phyloP scores from a whole-genome alignment of 2,797 vertebrate species.

The Philypnodon macrostomus region DNA sequence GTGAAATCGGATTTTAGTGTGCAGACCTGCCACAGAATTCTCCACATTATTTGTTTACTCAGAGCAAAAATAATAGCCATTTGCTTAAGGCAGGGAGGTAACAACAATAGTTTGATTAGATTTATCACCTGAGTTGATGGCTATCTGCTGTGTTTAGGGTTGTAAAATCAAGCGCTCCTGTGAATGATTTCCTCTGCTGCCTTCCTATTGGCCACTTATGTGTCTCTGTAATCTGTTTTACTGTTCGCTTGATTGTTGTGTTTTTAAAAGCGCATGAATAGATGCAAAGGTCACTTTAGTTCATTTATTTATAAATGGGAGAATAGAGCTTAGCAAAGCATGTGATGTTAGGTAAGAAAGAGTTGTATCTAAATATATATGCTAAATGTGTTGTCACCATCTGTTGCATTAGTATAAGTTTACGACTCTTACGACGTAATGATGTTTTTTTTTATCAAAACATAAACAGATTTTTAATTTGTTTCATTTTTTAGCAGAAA shows the following conservation, averaged over 20 bases:
- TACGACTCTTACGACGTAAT: too few species aligned
- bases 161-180: constrained; percentile 64
- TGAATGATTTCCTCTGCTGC: constrained; percentile 58
- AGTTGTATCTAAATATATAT: constrained; percentile 14
- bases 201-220: constrained; percentile 24
- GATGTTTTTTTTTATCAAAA: too few species aligned
- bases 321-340: constrained; percentile 2
- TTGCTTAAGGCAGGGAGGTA: constrained; percentile 46
- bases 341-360: constrained; percentile 18
- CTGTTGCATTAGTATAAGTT: too few species aligned
- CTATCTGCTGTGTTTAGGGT: constrained; percentile 56
- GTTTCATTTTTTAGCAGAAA: too few species aligned
- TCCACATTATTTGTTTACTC: constrained; percentile 61
- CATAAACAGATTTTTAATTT: too few species aligned
- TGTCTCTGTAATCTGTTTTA: constrained; percentile 42
- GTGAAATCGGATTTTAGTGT: constrained; percentile 37
- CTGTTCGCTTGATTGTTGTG: constrained; percentile 27
- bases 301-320: constrained; percentile 4
- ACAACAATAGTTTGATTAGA: constrained; percentile 52
- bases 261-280: constrained; percentile 17
- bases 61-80: constrained; percentile 54
- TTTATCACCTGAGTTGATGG: constrained; percentile 54
- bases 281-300: constrained; percentile 7
- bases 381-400: constrained; percentile 19
- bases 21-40: constrained; percentile 60